Evolutionary conservation across 2,888 invertebrate genomes (phyloP), one percentile per base, ranked within the genome.

Genomic region (Coelinius sp.): DNA sequence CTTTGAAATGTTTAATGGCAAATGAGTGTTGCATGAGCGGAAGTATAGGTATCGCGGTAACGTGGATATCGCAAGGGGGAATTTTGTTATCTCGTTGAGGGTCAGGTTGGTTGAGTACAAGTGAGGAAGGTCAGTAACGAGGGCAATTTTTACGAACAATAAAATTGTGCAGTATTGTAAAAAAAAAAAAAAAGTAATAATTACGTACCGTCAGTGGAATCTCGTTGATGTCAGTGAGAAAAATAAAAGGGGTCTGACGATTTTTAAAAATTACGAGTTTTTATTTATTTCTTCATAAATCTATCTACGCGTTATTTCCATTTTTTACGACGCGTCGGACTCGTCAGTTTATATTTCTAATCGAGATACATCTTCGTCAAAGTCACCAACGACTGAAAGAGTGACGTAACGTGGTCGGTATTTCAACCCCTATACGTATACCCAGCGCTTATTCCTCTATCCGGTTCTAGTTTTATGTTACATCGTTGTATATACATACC

Each of bases 61-160:
- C 59, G 12, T 35, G 31, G 59, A 31, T 31, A 59, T 59, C 35
- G 35, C 10, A 8, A 10, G 24, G 35, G 35, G 27, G 27, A 2
- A 31, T 27, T 59, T 59, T 35, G 56, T 71, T 71, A 67, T 71
- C 66, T 67, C 41, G 59, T 38, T 35, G 67, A 62, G 71, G 71
- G 71, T 71, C 70, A n/a, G n/a, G 65, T 66, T 35, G 62, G 59
- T 35, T 71, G 53, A 49, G 35, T n/a, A n/a, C n/a, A n/a, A n/a
- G 59, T 67, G 71, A 49, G 71, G 31, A 71, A 71, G 67, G 71
- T 71, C 71, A 71, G 71, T 71, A 59, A 67, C 71, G 62, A 67
- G 71, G 49, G 46, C 62, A 66, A 49, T 49, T 71, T 71, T 56
- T 46, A 46, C 38, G 53, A 35, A 65, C 59, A 59, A 59, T 59